These are phyloP conservation scores for Urosaurus nigricauda DNA, from an alignment of 2,797 vertebrate species.

Conservation along the genomic window DNA sequence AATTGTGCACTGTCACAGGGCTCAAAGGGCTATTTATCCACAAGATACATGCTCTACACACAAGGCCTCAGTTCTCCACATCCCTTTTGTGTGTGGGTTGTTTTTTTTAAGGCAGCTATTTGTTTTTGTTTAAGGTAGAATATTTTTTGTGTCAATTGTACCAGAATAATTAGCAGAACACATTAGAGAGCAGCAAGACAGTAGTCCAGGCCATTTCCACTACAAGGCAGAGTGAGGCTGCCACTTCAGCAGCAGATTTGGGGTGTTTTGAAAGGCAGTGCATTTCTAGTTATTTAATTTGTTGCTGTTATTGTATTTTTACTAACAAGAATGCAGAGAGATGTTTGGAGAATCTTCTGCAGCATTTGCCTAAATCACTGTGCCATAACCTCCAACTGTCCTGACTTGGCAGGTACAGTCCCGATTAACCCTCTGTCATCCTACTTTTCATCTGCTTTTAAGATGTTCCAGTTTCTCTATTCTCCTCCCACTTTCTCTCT, in stretches of 20 bases:
- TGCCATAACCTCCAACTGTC: too few species aligned
- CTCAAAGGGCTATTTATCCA: conserved; percentile 4
- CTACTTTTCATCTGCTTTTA: too few species aligned
- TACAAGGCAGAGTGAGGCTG: not conserved
- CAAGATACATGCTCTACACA: not conserved
- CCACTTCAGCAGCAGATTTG: not conserved
- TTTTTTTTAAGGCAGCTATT: not conserved
- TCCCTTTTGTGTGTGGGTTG: too few species aligned
- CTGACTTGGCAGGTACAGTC: too few species aligned
- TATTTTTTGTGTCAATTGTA: conserved; percentile 43
- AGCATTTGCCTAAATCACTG: not conserved
- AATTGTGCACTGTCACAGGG: conserved; percentile 13
- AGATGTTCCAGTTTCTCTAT: too few species aligned
- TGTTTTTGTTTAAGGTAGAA: too few species aligned
- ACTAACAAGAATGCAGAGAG: not conserved
- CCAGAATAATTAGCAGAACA: conserved; percentile 11
- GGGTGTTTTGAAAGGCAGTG: not conserved
- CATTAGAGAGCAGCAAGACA: not conserved
- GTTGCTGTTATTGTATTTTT: not conserved
- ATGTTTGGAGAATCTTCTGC: not conserved
- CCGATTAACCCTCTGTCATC: too few species aligned
- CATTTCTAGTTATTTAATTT: not conserved
- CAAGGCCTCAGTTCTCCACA: conserved; percentile 15
- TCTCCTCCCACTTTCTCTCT: too few species aligned
- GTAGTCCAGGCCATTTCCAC: not conserved